A percentile compares a stretch with the other conserved stretches of the same genome.
phyloP scores from a whole-genome alignment of 2,797 vertebrate species.

The Catharus ustulatus region DNA sequence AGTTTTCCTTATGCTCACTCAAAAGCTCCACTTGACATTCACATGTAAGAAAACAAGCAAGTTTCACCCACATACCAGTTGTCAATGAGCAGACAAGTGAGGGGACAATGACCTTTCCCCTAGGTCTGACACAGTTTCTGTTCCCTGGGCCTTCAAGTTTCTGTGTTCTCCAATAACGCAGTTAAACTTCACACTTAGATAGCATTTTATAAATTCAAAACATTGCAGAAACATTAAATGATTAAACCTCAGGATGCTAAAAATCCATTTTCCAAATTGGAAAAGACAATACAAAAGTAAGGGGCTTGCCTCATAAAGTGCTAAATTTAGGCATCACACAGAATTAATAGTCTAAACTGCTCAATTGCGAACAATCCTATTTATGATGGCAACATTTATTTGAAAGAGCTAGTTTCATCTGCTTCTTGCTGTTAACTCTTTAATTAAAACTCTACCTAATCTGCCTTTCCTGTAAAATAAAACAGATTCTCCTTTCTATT shows the following conservation, averaged over 20 bases:
- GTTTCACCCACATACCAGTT: not conserved
- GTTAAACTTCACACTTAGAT: not conserved
- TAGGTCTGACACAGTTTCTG: not conserved
- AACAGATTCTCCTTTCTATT: not conserved
- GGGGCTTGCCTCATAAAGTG: not conserved
- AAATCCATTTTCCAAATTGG: not conserved
- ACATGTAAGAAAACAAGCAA: not conserved
- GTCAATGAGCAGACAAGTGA: not conserved
- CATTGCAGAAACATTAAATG: not conserved
- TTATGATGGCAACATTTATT: not conserved
- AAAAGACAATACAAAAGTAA: not conserved
- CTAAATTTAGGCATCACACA: not conserved
- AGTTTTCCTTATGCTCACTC: not conserved
- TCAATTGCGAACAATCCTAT: not conserved
- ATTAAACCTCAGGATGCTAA: not conserved
- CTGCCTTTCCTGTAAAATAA: not conserved
- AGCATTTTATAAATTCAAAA: not conserved
- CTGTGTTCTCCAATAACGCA: not conserved
- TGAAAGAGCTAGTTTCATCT: not conserved
- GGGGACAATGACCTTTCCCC: not conserved
- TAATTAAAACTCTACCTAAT: not conserved
- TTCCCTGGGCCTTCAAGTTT: not conserved
- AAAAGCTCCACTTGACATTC: not conserved
- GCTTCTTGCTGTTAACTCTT: not conserved
- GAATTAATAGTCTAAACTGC: not conserved